These are phyloP conservation scores for Myotis findleyi DNA, from an alignment of 2,797 vertebrate genomes.

Conservation along the genomic window DNA sequence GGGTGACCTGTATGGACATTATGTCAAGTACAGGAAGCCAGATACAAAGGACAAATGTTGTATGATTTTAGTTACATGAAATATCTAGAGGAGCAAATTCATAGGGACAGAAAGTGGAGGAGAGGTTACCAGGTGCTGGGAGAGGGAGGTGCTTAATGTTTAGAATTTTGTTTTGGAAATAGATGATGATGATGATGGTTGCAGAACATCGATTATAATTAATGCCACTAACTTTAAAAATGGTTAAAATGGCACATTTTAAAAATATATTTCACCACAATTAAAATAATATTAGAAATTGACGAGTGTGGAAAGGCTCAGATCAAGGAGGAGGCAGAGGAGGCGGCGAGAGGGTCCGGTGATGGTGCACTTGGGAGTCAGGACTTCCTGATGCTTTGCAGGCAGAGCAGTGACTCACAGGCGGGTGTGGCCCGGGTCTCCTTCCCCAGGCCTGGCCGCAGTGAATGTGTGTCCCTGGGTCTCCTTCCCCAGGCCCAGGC, in stretches of 20 bases:
- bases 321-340: neutral
- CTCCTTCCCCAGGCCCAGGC: no score
- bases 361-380: neutral
- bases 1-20: neutral
- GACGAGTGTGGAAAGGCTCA: neutral
- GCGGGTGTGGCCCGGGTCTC: no score
- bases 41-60: neutral
- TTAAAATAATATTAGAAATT: neutral
- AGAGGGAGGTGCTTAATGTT: neutral
- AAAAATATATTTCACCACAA: neutral
- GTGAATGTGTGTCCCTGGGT: no score
- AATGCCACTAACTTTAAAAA: neutral
- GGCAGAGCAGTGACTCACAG: neutral
- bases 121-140: neutral
- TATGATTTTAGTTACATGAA: neutral
- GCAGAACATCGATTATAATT: neutral
- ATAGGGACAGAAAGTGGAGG: neutral
- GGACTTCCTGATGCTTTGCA: neutral
- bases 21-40: neutral
- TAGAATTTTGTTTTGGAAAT: neutral
- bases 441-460: no score
- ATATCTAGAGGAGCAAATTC: neutral
- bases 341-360: neutral
- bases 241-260: neutral
- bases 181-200: no score